Base-by-base conservation (phyloP, 2,113 vertebrate species). In the Cnemophilus loriae region DNA sequence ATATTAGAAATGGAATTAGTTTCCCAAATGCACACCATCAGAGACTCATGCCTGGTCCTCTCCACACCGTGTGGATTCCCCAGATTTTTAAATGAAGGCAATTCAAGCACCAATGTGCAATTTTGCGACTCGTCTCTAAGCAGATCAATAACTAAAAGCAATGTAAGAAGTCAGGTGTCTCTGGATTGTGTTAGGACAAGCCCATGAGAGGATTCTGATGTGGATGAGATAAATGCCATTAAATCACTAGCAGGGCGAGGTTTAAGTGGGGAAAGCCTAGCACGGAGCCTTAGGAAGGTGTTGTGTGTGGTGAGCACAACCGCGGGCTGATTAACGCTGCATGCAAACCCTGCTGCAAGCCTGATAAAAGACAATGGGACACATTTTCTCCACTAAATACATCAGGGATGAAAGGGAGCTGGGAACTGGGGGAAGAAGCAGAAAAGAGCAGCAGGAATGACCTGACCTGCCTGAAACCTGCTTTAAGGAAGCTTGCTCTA, bases 311-410 rank as follows among this genome's bases (percentile, higher is more conserved):
- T 13, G 39, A 94, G 77, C 39, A 50, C 68, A 47, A 15, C 50
- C 9, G 5, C 0, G 0, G 63, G 49, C 67, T 91, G 65, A 87
- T 97, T 93, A 95, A 86, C 90, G 44, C 76, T 23, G 35, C 37
- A 81, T 70, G 39, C 1, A 1, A 86, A 89, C 32, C 46, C 67
- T 15, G 30, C 24, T 87, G 65, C 61, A 9, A 83, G 41, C 22
- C 84, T 56, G 95, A 95, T 96, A 95, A 95, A 71, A 87, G 46
- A 95, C 94, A 95, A 95, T 94, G 87, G 87, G 69, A 23, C 77
- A 61, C 69, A 87, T 95, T 88, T 87, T 78, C 90, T 84, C 60
- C 6, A 2, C 55, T 92, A 77, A 95, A 76, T 86, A 52, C 92
- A 95, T 95, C 94, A 95, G 65, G 23, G 63, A 95, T 94, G 88